phyloP scores from a whole-genome alignment of 2,113 vertebrate species.

The Mus pahari region DNA sequence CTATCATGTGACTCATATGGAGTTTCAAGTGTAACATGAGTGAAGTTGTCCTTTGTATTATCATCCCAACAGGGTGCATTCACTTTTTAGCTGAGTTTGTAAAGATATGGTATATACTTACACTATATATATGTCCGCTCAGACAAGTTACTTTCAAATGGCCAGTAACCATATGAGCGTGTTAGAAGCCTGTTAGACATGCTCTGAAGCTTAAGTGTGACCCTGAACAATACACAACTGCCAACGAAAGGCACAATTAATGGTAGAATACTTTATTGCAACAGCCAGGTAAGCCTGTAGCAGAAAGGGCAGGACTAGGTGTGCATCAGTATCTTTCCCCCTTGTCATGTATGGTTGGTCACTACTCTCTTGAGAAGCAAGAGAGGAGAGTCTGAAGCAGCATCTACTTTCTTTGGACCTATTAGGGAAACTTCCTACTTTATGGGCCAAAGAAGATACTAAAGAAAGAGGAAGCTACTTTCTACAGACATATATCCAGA shows the following conservation, averaged over 20 bases:
- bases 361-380: background rate
- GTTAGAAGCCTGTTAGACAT: too few relatives aligned
- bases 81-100: background rate
- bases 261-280: background rate
- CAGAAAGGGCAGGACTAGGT: background rate
- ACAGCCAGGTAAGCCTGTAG: background rate
- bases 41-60: background rate
- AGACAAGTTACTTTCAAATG: background rate
- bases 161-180: background rate
- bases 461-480: background rate
- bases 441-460: background rate
- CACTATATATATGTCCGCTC: too few relatives aligned
- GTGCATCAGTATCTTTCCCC: background rate
- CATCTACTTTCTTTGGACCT: background rate
- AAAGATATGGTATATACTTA: too few relatives aligned
- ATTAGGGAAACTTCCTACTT: background rate
- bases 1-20: background rate
- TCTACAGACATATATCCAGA: too few relatives aligned
- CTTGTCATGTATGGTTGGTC: fast-evolving
- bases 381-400: background rate
- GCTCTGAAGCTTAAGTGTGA: fast-evolving
- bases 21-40: background rate
- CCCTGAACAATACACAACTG: background rate
- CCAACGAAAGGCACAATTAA: background rate
- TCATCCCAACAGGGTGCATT: background rate